Conservation (phyloP, 92 coral and sea anemone genomes). For the Muricea muricata region DNA sequence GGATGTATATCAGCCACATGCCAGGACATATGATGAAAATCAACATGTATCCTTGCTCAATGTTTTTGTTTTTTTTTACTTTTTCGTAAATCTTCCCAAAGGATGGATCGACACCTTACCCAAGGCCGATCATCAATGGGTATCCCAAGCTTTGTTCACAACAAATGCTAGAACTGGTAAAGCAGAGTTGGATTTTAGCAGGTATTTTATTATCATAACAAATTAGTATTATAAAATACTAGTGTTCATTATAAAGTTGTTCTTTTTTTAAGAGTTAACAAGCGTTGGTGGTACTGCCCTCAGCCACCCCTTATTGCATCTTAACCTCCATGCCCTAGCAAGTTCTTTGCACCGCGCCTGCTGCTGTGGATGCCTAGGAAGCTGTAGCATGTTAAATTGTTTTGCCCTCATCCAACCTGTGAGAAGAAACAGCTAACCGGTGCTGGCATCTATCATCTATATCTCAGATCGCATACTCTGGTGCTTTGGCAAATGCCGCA, state of each 20-base stretch:
- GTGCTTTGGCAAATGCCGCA: constrained; percentile 54
- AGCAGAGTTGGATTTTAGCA: constrained; percentile 35
- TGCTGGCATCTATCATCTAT: constrained; percentile 56
- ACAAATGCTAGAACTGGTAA: neutral
- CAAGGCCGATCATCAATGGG: constrained; percentile 53
- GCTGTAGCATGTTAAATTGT: neutral
- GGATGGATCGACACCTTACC: constrained; percentile 67
- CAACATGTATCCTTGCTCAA: neutral
- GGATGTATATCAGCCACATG: no score
- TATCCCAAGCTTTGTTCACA: constrained; percentile 44
- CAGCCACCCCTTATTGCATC: constrained; percentile 29
- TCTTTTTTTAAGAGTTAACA: constrained; percentile 1
- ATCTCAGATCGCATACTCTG: constrained; percentile 35
- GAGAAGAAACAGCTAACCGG: constrained; percentile 31
- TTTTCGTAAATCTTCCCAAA: constrained; percentile 45
- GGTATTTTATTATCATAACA: no score
- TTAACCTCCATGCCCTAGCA: constrained; percentile 33
- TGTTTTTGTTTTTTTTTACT: no score
- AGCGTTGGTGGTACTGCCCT: constrained; percentile 60
- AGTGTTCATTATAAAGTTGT: no score
- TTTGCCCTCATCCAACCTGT: constrained; percentile 42
- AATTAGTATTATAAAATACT: no score
- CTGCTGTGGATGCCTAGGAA: constrained; percentile 73
- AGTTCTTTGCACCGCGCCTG: constrained; percentile 50
- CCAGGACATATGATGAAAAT: neutral